phyloP scores from a whole-genome alignment of 1,140 invertebrate genomes.

The Trypoxylus dichotomus region DNA sequence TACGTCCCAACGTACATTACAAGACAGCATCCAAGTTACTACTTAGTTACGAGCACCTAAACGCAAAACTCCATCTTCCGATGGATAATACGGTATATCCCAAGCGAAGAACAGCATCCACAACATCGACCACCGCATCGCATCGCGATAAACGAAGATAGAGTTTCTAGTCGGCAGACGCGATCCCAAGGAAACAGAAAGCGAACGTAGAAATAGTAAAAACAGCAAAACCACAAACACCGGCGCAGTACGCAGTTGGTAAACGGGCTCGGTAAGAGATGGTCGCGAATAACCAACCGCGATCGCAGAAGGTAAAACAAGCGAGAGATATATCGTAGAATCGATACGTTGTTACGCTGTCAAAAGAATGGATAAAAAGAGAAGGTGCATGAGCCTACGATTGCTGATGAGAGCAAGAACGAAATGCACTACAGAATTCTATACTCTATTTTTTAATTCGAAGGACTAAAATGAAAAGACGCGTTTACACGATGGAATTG shows the following conservation, averaged over 20 bases:
- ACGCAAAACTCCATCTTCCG: neutral
- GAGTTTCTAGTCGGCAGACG: neutral
- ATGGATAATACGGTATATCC: neutral
- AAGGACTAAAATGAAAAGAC: too few species aligned
- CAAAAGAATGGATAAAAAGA: neutral
- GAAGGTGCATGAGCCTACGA: neutral
- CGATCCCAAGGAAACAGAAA: neutral
- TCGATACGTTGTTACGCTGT: neutral
- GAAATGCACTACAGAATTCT: too few species aligned
- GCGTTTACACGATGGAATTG: too few species aligned
- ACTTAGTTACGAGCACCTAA: neutral
- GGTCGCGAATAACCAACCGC: neutral
- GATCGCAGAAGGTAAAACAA: neutral
- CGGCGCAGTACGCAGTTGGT: neutral
- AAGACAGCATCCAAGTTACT: too few species aligned
- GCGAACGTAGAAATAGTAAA: neutral
- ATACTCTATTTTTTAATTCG: too few species aligned
- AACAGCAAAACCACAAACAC: neutral
- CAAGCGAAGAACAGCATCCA: neutral
- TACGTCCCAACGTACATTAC: too few species aligned
- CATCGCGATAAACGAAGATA: neutral
- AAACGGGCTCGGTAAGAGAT: too few species aligned
- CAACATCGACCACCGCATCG: neutral
- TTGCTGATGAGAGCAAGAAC: neutral
- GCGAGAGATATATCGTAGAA: neutral